Base-by-base conservation (phyloP, 2,797 vertebrate species). In the Anniella stebbinsi region DNA sequence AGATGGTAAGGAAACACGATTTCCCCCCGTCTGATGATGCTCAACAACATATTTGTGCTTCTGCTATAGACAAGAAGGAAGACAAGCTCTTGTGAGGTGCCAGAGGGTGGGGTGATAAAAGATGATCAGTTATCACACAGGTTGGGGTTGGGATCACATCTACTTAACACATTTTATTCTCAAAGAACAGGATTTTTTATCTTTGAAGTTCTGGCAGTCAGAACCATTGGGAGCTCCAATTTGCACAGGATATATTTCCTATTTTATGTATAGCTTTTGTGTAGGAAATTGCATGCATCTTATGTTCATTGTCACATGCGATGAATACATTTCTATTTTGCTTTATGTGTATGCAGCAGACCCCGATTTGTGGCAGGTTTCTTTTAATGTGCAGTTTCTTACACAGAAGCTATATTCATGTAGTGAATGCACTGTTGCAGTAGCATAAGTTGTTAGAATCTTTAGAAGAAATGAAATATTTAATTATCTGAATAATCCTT, bases 31-130 rank as follows among this genome's bases (percentile, higher is more conserved):
- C 45, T 45, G 6, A 45, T 45, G 45, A 45, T 45, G 45, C 45
- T 45, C 2, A 63, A 66, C 21, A 63, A 48, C n/a, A 86, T 77
- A 67, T 36, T 63, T 84, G 28, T 60, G 30, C 12, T 84, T 84
- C 84, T n/a, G 38, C 28, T 2, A 0, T 25, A 5, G 4, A 3
- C 0, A 80, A 5, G 5, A 0, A 70, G 0, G 57, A 6, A 70
- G 82, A n/a, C 12, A 10, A 36, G 76, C 12, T 38, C 30, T 0
- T 0, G 15, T 0, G 67, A 57, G 17, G 1, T 12, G 17, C 28
- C 13, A 54, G 0, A 23, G 21, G 2, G 36, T 51, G n/a, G n/a
- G 13, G 0, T 2, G 2, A 5, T 21, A 63, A 63, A 70, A 60
- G 30, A 1, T 7, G 91, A 25, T 76, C 76, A 80, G 41, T n/a